These are phyloP conservation scores for Mesocricetus auratus DNA, from an alignment of 2,113 vertebrate species.

Conservation along the genomic window DNA sequence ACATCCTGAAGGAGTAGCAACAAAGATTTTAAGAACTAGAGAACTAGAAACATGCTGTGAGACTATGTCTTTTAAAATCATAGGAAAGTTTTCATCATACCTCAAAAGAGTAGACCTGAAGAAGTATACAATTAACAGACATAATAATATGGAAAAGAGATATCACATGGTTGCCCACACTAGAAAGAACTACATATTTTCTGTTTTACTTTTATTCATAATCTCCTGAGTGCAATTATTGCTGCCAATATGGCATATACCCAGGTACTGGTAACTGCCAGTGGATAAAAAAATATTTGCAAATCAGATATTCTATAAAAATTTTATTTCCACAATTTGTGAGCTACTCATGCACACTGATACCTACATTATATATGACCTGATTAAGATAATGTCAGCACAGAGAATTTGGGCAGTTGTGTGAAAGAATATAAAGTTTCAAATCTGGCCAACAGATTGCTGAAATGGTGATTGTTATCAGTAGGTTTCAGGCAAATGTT, in stretches of 20 bases:
- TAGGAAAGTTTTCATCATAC: not conserved
- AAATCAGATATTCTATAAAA: not conserved
- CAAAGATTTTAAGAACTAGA: not conserved
- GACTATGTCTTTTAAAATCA: not conserved
- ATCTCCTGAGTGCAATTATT: not conserved
- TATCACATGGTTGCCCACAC: not conserved
- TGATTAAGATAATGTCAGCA: not conserved
- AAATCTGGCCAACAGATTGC: not conserved
- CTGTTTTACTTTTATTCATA: not conserved
- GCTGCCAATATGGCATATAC: too few species aligned
- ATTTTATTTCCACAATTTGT: not conserved
- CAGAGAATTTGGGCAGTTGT: not conserved
- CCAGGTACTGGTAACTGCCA: not conserved
- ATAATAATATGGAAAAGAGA: not conserved
- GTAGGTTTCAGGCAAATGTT: not conserved
- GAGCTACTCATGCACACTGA: not conserved
- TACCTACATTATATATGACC: not conserved
- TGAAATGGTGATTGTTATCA: not conserved
- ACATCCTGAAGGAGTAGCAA: not conserved
- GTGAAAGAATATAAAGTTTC: not conserved
- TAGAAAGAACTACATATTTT: not conserved
- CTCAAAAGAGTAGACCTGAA: not conserved
- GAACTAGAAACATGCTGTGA: not conserved
- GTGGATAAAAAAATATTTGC: not conserved
- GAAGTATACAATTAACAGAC: not conserved